Conservation (phyloP, 1,140 invertebrate genomes). For the Pollicipes pollicipes region DNA sequence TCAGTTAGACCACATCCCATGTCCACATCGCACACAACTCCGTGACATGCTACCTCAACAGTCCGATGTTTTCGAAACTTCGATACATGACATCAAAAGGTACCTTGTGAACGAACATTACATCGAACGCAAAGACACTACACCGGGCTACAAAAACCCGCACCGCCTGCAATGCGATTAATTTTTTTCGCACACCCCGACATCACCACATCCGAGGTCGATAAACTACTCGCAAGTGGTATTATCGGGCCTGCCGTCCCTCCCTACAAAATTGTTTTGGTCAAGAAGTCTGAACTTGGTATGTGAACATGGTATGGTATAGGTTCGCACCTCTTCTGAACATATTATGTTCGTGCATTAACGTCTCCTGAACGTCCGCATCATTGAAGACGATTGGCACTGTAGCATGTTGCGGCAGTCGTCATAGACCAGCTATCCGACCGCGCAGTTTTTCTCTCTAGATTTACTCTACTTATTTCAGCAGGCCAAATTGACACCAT, state of each 20-base stretch:
- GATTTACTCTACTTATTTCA: not conserved
- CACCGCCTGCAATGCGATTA: not conserved
- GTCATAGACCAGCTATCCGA: not conserved
- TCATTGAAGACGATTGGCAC: no score
- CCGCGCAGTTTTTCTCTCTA: not conserved
- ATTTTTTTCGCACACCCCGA: not conserved
- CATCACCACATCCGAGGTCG: not conserved
- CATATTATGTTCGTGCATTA: no score
- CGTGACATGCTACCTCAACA: not conserved
- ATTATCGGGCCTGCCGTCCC: not conserved
- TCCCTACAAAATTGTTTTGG: not conserved
- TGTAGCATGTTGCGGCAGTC: no score
- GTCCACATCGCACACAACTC: not conserved
- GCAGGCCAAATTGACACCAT: not conserved
- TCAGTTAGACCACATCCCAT: not conserved
- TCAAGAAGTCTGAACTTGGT: no score
- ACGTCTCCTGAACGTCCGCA: no score
- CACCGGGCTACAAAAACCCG: not conserved
- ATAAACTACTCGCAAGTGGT: not conserved
- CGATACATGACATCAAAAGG: not conserved
- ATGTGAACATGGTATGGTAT: no score
- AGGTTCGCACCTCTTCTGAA: no score
- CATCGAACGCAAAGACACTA: not conserved
- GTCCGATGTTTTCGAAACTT: not conserved
- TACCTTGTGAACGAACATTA: not conserved